phyloP scores from a whole-genome alignment of 2,888 invertebrate species.

The Margaritifera margaritifera region DNA sequence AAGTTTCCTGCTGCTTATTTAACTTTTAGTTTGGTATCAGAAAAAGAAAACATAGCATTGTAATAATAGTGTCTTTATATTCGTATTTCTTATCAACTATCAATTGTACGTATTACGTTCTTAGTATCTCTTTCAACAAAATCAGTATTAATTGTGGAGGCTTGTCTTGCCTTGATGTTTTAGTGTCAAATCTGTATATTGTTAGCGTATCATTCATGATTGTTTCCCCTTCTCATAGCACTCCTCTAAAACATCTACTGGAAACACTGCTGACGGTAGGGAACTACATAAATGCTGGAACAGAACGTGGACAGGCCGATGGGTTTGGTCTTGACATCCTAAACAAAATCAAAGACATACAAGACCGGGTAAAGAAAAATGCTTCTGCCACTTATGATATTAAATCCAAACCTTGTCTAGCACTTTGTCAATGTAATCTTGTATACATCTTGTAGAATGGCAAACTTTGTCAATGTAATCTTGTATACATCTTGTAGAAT shows the following conservation, averaged over 20 bases:
- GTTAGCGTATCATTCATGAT: background rate
- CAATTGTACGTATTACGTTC: too few relatives aligned
- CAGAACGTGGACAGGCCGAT: conserved; percentile 69
- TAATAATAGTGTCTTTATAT: too few relatives aligned
- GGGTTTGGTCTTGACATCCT: conserved; percentile 65
- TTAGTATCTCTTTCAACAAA: too few relatives aligned
- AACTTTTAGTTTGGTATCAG: too few relatives aligned
- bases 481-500: too few relatives aligned
- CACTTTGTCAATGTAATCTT: background rate
- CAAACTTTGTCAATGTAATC: background rate
- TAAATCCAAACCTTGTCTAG: background rate
- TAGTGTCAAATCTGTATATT: too few relatives aligned
- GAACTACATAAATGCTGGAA: conserved; percentile 69
- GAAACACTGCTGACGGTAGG: conserved; percentile 66
- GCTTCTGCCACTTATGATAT: background rate
- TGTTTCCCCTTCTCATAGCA: conserved; percentile 37
- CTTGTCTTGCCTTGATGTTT: too few relatives aligned
- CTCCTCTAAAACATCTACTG: conserved; percentile 61
- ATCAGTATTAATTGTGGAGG: too few relatives aligned
- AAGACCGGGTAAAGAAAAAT: conserved; percentile 50
- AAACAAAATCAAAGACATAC: conserved; percentile 64
- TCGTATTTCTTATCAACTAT: too few relatives aligned
- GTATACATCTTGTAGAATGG: background rate
- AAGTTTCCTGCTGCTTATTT: too few relatives aligned
- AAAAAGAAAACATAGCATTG: too few relatives aligned